Evolutionary conservation across 2,113 vertebrate species (phyloP).

Genomic region (Heterocephalus glaber): DNA sequence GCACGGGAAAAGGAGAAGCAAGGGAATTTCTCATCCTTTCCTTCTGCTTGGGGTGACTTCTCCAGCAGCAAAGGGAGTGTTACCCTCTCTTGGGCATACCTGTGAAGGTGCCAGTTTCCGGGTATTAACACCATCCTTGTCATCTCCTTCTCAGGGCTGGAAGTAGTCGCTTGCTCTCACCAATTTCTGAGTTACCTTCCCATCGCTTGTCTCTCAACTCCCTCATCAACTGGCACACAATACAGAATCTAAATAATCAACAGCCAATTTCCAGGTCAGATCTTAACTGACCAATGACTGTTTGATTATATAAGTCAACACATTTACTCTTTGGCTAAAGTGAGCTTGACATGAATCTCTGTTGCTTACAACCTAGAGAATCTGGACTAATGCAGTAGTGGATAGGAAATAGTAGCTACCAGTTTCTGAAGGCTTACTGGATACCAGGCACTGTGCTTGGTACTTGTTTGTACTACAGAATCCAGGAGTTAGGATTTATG

Average conservation of each 20-base stretch:
- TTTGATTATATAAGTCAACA: not conserved
- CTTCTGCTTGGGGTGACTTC: not conserved
- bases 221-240: no score
- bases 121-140: no score
- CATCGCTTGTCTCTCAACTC: not conserved
- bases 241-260: not conserved
- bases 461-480: not conserved
- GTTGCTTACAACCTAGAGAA: not conserved
- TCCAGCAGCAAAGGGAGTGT: not conserved
- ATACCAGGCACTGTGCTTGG: not conserved
- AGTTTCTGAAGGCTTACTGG: not conserved
- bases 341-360: not conserved
- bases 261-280: not conserved
- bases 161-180: not conserved
- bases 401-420: not conserved
- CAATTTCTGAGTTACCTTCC: not conserved
- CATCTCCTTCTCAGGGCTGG: not conserved
- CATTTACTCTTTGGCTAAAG: not conserved
- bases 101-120: not conserved
- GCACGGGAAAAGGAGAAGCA: not conserved
- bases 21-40: not conserved
- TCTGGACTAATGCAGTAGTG: not conserved
- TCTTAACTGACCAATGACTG: not conserved
- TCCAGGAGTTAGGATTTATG: not conserved
- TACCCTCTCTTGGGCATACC: not conserved